Conservation (phyloP, 2,113 vertebrate genomes). For the Nanger granti region DNA sequence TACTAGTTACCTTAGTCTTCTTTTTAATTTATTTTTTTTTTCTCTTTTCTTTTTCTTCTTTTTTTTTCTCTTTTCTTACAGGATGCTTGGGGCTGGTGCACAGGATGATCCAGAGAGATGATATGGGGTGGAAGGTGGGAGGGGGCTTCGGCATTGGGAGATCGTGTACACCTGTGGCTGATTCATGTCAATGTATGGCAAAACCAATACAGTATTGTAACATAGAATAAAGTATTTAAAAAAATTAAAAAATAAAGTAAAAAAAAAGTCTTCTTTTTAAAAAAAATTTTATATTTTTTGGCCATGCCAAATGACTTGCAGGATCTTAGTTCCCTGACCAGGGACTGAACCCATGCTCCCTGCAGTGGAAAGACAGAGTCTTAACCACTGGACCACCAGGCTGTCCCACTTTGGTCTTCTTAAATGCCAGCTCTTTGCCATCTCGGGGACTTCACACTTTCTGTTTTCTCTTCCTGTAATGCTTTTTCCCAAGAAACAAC, state of each 20-base stretch:
- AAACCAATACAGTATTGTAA: too few species aligned
- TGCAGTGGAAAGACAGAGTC: not conserved
- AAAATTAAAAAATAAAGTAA: too few species aligned
- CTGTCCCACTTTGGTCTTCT: not conserved
- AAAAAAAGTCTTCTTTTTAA: not conserved
- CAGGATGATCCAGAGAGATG: too few species aligned
- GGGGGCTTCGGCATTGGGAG: too few species aligned
- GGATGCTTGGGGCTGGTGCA: too few species aligned
- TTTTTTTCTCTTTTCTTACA: too few species aligned
- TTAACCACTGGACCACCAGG: not conserved
- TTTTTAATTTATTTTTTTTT: too few species aligned
- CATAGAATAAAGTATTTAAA: too few species aligned
- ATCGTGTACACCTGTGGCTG: too few species aligned
- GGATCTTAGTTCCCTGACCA: not conserved
- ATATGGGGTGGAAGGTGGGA: too few species aligned
- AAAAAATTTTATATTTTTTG: not conserved
- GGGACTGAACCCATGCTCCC: not conserved
- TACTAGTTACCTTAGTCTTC: not conserved
- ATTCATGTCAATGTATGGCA: too few species aligned
- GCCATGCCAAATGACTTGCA: not conserved
- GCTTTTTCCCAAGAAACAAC: not conserved
- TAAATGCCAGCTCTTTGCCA: not conserved
- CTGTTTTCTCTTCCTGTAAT: not conserved
- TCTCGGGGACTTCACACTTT: not conserved
- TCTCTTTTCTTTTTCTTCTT: too few species aligned